phyloP scores from a whole-genome alignment of 2,797 vertebrate species.

The Morelia viridis region DNA sequence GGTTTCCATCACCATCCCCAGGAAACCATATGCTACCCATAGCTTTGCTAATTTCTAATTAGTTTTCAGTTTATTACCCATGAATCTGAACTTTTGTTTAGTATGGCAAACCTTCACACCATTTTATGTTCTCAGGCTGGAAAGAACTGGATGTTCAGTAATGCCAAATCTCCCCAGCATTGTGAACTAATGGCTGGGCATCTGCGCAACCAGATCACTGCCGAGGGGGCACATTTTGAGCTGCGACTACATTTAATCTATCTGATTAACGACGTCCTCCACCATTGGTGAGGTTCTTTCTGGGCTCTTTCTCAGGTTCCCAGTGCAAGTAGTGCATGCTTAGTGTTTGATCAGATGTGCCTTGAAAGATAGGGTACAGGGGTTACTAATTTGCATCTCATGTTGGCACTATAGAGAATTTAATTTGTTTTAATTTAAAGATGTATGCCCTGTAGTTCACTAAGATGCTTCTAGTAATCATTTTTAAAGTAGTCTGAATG shows the following conservation, averaged over 20 bases:
- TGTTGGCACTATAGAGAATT: neutral
- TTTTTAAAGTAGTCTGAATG: neutral
- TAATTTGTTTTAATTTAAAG: neutral
- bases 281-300: constrained; percentile 85
- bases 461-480: neutral
- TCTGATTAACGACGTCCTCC: constrained; percentile 93
- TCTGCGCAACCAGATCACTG: constrained; percentile 90
- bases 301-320: neutral
- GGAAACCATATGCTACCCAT: neutral
- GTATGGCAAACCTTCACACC: neutral
- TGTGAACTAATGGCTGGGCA: constrained; percentile 95
- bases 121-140: constrained; percentile 79
- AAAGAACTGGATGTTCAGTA: constrained; percentile 99
- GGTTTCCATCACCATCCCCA: neutral
- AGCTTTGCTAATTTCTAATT: neutral
- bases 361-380: neutral
- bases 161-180: constrained; percentile 89
- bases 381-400: neutral
- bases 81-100: neutral
- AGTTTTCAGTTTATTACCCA: neutral
- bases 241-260: constrained; percentile 96
- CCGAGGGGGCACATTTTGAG: constrained; percentile 90
- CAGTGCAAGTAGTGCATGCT: no score
- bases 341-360: neutral
- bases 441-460: neutral